Conservation (phyloP, 2,113 vertebrate genomes). For the Emydura subglobosa region DNA sequence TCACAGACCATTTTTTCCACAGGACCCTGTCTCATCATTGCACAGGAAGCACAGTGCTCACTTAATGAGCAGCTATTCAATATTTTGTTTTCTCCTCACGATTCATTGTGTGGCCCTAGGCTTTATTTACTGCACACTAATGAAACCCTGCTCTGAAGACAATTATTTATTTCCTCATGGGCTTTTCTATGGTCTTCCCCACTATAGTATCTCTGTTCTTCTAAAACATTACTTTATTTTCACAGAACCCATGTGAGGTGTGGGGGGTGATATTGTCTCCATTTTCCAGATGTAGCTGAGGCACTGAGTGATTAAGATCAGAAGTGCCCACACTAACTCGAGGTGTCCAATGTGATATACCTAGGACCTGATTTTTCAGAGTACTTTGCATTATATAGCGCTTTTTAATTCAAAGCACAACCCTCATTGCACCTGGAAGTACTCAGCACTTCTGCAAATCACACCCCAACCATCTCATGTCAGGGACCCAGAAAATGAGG, state of each 20-base stretch:
- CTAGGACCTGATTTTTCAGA: not conserved
- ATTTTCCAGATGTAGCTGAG: not conserved
- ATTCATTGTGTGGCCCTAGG: not conserved
- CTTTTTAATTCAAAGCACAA: not conserved
- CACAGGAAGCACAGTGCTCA: not conserved
- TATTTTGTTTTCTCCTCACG: slow-evolving; percentile 40
- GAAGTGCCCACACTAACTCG: not conserved
- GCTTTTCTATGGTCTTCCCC: not conserved
- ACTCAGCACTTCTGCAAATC: not conserved
- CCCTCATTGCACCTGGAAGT: not conserved
- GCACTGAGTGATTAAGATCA: not conserved
- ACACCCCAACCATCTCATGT: not conserved
- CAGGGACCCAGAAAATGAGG: not conserved
- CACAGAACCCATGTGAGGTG: not conserved
- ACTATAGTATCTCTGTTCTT: not conserved
- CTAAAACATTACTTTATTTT: not conserved
- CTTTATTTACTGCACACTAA: slow-evolving; percentile 5
- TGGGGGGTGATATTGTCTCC: not conserved
- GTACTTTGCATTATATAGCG: not conserved
- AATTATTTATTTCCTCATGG: not conserved
- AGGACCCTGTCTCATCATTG: not conserved
- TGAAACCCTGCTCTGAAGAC: not conserved
- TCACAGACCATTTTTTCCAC: not conserved
- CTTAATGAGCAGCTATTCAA: not conserved
- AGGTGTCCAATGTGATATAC: not conserved